Percentiles rank a stretch among this genome's conserved stretches.
These are phyloP conservation scores for Oceanites oceanicus DNA, from an alignment of 2,113 vertebrate genomes.

Conservation along the genomic window DNA sequence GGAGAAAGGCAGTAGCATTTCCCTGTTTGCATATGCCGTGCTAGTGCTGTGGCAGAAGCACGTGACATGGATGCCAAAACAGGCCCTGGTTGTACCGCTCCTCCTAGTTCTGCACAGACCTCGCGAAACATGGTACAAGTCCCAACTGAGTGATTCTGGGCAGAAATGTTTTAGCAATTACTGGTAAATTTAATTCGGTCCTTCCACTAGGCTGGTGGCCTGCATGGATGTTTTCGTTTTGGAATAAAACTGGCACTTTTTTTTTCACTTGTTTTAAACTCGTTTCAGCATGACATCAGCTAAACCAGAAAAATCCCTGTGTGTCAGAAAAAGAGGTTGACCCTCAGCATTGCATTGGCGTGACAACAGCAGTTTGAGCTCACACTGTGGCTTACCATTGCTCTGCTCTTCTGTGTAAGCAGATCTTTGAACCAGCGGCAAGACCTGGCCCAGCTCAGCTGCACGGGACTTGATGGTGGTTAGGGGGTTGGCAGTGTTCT, in stretches of 20 bases:
- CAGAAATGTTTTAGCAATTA: neutral
- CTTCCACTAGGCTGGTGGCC: neutral
- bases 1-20: neutral
- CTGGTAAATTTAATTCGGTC: neutral
- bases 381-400: neutral
- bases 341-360: neutral
- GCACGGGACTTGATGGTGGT: neutral
- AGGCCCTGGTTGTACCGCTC: neutral
- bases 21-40: neutral
- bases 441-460: neutral
- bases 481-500: neutral
- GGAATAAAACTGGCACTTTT: neutral
- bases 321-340: neutral
- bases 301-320: conserved; percentile 18
- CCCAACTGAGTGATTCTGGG: neutral
- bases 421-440: neutral
- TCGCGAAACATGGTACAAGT: rapidly evolving
- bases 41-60: neutral
- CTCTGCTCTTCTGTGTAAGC: neutral
- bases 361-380: neutral
- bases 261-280: neutral
- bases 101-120: neutral
- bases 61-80: neutral
- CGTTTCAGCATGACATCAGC: neutral
- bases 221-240: neutral